Conservation (phyloP, 2,797 vertebrate genomes). For the Crax fasciolata region DNA sequence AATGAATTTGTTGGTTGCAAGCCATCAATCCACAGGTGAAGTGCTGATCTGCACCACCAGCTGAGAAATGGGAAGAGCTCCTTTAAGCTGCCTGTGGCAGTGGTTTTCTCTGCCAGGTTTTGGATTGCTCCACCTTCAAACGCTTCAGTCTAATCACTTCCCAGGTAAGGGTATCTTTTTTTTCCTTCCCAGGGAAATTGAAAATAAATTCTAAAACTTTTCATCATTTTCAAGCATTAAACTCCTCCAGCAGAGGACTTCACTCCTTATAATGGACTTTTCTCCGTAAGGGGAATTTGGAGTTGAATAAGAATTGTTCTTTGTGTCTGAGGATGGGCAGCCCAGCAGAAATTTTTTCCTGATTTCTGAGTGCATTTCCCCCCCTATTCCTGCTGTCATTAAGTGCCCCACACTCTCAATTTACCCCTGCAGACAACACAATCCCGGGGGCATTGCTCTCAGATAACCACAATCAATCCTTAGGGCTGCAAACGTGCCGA, state of each 20-base stretch:
- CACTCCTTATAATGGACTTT: background rate
- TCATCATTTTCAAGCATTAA: background rate
- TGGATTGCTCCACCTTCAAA: conserved; percentile 34
- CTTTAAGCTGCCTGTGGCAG: conserved; percentile 14
- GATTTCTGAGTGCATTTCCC: background rate
- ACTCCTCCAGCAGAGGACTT: background rate
- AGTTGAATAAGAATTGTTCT: background rate
- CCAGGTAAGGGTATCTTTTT: background rate
- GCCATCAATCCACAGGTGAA: fast-evolving
- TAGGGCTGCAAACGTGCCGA: background rate
- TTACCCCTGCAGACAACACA: background rate
- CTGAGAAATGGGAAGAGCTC: conserved; percentile 10
- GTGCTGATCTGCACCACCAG: background rate
- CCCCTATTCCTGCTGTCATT: fast-evolving
- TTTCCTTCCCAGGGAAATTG: background rate
- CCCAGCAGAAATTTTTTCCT: background rate
- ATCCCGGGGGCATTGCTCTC: background rate
- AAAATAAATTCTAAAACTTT: background rate
- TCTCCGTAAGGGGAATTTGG: background rate
- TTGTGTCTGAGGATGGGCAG: background rate
- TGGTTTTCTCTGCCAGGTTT: background rate
- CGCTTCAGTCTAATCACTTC: conserved; percentile 2
- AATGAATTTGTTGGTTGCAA: background rate
- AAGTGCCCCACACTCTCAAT: background rate
- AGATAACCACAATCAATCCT: background rate